These are phyloP conservation scores for Siniperca undulata DNA, from an alignment of 2,797 vertebrate genomes.

Conservation along the genomic window DNA sequence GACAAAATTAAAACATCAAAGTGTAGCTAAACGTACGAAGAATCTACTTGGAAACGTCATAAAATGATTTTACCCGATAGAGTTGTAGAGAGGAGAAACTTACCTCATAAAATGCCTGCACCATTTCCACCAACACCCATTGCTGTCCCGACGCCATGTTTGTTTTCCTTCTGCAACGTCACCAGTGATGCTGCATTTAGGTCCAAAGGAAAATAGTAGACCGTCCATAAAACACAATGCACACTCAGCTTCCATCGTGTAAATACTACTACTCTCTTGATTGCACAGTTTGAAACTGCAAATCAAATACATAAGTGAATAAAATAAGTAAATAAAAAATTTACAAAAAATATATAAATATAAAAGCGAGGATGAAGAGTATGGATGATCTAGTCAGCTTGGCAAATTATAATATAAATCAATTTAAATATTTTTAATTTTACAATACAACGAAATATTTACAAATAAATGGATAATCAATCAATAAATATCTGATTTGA, in stretches of 20 bases:
- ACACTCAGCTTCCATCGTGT: neutral
- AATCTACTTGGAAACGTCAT: rapidly evolving
- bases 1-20: neutral
- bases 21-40: rapidly evolving
- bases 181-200: slow-evolving; percentile 63
- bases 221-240: neutral
- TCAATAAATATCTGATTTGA: neutral
- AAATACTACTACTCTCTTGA: neutral
- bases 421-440: neutral
- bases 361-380: neutral
- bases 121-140: slow-evolving; percentile 98
- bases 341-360: neutral
- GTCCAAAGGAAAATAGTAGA: slow-evolving; percentile 2
- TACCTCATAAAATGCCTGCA: slow-evolving; percentile 97
- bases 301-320: neutral
- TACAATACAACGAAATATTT: neutral
- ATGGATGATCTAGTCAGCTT: neutral
- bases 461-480: neutral
- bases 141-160: slow-evolving; percentile 92
- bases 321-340: neutral
- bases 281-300: neutral
- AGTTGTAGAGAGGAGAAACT: neutral
- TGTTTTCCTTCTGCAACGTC: slow-evolving; percentile 68
- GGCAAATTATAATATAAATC: neutral
- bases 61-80: rapidly evolving